Evolutionary conservation across 2,888 invertebrate species (phyloP), one percentile per base, ranked within the genome.

Genomic region (Lochmaea capreae): DNA sequence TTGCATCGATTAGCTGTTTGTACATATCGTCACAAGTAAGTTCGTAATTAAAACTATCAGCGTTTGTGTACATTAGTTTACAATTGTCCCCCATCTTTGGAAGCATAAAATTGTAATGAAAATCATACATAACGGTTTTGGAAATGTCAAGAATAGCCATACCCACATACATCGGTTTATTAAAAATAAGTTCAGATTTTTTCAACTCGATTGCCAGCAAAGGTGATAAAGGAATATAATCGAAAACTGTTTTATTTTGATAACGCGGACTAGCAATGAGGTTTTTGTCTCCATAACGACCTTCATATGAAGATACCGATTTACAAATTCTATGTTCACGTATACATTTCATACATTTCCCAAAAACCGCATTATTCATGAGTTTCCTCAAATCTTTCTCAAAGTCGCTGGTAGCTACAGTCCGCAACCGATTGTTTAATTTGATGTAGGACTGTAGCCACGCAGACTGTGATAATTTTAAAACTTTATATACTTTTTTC

Each of bases 51-150:
- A 22, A 22, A 22, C 22, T 22, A 52, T 52, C 52, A 5, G 12
- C 4, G 10, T 52, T 8, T 52, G 52, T 22, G 22, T 22, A 22
- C 22, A 22, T 22, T 22, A 22, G 3, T 22, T 22, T 22, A 22
- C 3, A 1, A 6, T 52, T 12, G 1, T 11, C 16, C 16, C 3
- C 52, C 52, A 52, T 5, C 14, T 9, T n/a, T 10, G 52, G 52
- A 52, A 52, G 52, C 52, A 52, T 52, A 10, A 52, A 52, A 5
- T 52, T 52, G 3, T 5, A 52, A 52, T 72, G 2, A 52, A 68
- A 12, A 57, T 76, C 11, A 11, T 52, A 52, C 52, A 52, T 52
- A 14, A 3, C 3, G 2, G 10, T 52, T 52, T 52, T 52, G 10
- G 52, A 52, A 52, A 52, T 52, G 11, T 52, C 52, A 1, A 52